Percentiles rank a stretch among this genome's conserved stretches.
Conservation (phyloP, 2,113 vertebrate genomes). For the Nesospiza acunhae region DNA sequence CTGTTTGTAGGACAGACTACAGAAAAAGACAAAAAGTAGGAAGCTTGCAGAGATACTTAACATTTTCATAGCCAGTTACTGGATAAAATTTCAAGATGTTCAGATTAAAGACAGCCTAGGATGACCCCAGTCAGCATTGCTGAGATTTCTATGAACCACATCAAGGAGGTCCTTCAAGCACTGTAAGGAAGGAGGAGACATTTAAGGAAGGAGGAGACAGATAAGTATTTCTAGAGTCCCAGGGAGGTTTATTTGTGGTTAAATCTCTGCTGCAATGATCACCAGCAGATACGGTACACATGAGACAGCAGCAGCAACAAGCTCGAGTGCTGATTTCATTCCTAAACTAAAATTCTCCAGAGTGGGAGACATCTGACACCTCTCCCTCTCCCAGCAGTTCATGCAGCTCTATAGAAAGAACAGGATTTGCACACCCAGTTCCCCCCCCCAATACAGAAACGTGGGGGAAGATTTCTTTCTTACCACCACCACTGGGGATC, state of each 20-base stretch:
- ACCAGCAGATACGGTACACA: not conserved
- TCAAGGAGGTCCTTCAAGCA: not conserved
- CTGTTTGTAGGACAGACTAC: not conserved
- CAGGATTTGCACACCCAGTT: not conserved
- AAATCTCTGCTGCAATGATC: conserved; percentile 1
- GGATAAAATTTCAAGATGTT: not conserved
- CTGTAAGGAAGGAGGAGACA: not conserved
- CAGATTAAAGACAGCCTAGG: not conserved
- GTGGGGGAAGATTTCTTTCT: conserved; percentile 34
- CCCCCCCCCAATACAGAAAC: not conserved
- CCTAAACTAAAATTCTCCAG: not conserved
- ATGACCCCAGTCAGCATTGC: not conserved
- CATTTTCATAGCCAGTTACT: not conserved
- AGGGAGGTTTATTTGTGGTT: not conserved
- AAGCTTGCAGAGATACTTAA: not conserved
- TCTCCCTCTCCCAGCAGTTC: not conserved
- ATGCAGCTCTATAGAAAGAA: not conserved
- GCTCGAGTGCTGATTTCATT: not conserved
- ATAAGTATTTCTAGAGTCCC: not conserved
- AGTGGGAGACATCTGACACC: not conserved
- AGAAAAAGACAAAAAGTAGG: not conserved
- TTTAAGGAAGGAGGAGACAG: not conserved
- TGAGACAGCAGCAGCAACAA: not conserved
- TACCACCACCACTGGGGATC: conserved; percentile 44
- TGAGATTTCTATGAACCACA: not conserved